Evolutionary conservation across 2,888 invertebrate genomes (phyloP), one percentile per base, ranked within the genome.

Genomic region (Carpatolechia fugitivella): DNA sequence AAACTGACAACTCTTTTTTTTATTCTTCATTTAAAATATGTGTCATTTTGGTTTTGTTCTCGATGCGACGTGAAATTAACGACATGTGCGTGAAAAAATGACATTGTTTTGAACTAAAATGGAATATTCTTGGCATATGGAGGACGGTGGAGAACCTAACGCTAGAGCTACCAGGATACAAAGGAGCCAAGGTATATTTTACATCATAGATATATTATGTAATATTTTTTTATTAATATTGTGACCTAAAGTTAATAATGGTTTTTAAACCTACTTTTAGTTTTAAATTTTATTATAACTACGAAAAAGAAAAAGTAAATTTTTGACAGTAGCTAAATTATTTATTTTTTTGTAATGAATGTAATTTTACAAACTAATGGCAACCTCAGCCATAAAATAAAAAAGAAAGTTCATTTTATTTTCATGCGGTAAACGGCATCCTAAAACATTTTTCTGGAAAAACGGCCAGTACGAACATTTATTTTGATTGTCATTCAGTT

Each of bases 81-180:
- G 44, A 29, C 7, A 66, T 70, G 69, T 69, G 64, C 53, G 56
- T 33, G 31, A 14, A 48, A 59, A 49, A 52, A 57, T 55, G 54
- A 14, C 16, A 29, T 7, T 41, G 61, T 57, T 63, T 56, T 68
- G 60, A 61, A 59, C 70, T 72, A 88, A 76, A 64, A 90, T 90
- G 90, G 90, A 90, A 85, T 90, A 89, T 70, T 70, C 86, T 57
- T 88, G 89, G 90, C 85, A 87, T 63, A 83, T 89, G 74, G 89
- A 87, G 71, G 86, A 83, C 59, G 74, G 69, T 55, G 80, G 80
- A 68, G 85, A 82, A 56, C 70, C 71, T 52, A 80, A 67, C 63
- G 68, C 72, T 46, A 72, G 82, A 46, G 66, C 68, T 44, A 62
- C 64, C 30, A 72, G 78, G 60, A 58, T 72, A 50, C 79, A 76